Evolutionary conservation across 2,113 vertebrate species (phyloP).

Genomic region (Misgurnus anguillicaudatus): DNA sequence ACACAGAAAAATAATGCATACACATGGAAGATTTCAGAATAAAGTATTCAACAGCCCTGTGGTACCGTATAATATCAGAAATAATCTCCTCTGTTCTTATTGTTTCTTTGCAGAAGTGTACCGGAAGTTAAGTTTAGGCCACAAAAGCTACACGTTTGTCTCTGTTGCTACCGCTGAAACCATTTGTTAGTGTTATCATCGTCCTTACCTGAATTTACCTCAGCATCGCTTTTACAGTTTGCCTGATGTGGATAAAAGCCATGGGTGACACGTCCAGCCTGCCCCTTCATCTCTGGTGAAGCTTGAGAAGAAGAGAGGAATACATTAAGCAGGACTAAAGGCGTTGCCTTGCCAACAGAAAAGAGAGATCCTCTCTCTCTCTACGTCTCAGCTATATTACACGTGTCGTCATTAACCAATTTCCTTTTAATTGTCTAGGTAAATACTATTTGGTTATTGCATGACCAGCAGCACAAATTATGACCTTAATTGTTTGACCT

Average conservation of each 20-base stretch:
- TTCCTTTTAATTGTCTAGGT: not conserved
- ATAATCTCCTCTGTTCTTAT: too few relatives aligned
- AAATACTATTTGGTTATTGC: not conserved
- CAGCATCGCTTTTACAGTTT: not conserved
- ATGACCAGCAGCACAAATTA: not conserved
- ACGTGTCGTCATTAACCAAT: slow-evolving; percentile 39
- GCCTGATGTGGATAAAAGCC: not conserved
- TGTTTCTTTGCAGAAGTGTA: too few relatives aligned
- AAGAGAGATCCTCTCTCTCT: slow-evolving; percentile 43
- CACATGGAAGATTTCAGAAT: too few relatives aligned
- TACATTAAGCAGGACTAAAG: slow-evolving; percentile 49
- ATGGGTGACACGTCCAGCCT: slow-evolving; percentile 40
- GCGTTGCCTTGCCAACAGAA: slow-evolving; percentile 57
- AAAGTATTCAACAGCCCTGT: too few relatives aligned
- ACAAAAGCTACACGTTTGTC: too few relatives aligned
- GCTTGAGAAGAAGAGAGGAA: slow-evolving; percentile 48
- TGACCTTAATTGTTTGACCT: too few relatives aligned
- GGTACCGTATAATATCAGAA: too few relatives aligned
- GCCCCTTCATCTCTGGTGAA: slow-evolving; percentile 48
- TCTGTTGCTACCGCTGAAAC: too few relatives aligned
- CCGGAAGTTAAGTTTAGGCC: too few relatives aligned
- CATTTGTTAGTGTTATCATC: too few relatives aligned
- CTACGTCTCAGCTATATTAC: slow-evolving; percentile 16
- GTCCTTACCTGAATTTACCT: not conserved
- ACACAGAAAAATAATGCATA: too few relatives aligned